Evolutionary conservation across 92 coral and sea anemone genomes (phyloP).

Genomic region (Epizoanthus ramosus): DNA sequence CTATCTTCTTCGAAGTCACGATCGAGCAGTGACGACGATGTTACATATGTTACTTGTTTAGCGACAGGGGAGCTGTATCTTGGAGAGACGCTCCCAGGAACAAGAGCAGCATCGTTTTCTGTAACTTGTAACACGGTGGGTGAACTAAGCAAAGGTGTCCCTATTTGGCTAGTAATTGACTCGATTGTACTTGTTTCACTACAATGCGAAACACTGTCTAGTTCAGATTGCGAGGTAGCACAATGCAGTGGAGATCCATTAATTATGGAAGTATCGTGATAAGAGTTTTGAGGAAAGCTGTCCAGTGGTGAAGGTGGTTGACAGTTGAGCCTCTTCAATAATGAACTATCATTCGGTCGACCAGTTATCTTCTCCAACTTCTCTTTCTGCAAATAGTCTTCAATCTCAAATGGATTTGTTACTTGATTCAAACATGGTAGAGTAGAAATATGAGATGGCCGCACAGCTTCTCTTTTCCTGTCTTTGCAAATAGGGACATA

Average conservation of each 20-base stretch:
- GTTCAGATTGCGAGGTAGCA: neutral
- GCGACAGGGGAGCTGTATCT: neutral
- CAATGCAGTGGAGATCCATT: neutral
- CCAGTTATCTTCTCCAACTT: neutral
- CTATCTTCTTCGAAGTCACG: slow-evolving; percentile 8
- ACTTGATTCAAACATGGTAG: neutral
- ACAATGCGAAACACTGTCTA: neutral
- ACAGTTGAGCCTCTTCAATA: neutral
- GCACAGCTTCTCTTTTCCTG: neutral
- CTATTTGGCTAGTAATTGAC: neutral
- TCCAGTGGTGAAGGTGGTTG: neutral
- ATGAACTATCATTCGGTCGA: neutral
- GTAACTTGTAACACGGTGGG: neutral
- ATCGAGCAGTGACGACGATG: neutral
- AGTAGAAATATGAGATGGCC: neutral
- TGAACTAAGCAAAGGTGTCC: neutral
- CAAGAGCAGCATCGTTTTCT: neutral
- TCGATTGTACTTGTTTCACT: neutral
- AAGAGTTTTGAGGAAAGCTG: no score
- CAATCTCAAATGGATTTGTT: neutral
- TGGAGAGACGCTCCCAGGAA: neutral
- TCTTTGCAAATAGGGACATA: neutral
- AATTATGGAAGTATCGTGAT: no score
- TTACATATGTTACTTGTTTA: neutral
- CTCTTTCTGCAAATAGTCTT: neutral